Conservation (phyloP, 2,113 vertebrate genomes). For the Anarrhichthys ocellatus region DNA sequence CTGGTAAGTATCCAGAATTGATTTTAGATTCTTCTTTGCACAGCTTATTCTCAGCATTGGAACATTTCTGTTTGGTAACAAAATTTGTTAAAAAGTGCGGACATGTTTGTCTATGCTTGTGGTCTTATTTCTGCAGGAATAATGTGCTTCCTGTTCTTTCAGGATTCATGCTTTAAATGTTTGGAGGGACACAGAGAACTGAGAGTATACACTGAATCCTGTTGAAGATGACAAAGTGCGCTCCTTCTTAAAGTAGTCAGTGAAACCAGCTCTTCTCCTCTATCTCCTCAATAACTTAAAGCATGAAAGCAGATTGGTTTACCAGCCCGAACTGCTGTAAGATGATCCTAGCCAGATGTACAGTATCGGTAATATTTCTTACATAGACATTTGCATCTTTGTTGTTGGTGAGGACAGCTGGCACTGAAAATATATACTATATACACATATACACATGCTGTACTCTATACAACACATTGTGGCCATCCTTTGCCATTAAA, state of each 20-base stretch:
- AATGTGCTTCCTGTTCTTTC: no score
- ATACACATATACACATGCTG: slow-evolving; percentile 1
- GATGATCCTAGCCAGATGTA: not conserved
- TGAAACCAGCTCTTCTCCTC: not conserved
- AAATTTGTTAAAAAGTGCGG: no score
- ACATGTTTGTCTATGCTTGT: no score
- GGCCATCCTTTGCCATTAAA: not conserved
- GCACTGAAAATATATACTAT: not conserved
- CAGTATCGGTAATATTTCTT: not conserved
- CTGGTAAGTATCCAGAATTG: not conserved
- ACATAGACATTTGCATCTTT: not conserved
- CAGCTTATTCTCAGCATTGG: no score
- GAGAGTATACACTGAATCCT: not conserved
- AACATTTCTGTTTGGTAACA: not conserved
- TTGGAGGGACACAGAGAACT: not conserved
- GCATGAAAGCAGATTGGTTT: slow-evolving; percentile 1
- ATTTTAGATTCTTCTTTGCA: not conserved
- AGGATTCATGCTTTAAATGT: no score
- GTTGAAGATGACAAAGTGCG: slow-evolving; percentile 7
- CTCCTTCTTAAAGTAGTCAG: not conserved
- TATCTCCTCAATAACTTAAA: not conserved
- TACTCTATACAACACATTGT: not conserved
- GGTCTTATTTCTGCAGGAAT: no score
- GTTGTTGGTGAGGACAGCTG: not conserved
- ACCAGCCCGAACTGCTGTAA: not conserved